These are phyloP conservation scores for Prunella himalayana DNA, from an alignment of 2,113 vertebrate genomes.

Conservation along the genomic window DNA sequence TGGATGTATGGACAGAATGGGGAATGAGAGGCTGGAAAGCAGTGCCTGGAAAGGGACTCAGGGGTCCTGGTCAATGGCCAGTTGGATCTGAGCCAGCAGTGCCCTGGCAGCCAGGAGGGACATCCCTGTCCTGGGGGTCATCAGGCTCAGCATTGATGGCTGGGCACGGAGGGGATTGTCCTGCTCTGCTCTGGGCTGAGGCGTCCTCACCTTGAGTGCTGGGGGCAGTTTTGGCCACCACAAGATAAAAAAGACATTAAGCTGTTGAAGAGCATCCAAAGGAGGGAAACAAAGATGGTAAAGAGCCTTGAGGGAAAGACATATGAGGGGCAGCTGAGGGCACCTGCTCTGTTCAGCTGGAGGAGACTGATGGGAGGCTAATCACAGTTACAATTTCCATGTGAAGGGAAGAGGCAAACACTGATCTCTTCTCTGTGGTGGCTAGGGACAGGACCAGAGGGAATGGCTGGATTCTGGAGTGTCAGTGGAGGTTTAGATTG, in stretches of 20 bases:
- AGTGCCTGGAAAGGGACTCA: not conserved
- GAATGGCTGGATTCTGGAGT: not conserved
- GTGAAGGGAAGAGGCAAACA: not conserved
- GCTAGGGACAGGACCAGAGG: not conserved
- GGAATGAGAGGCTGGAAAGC: not conserved
- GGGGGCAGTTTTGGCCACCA: not conserved
- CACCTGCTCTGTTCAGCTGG: not conserved
- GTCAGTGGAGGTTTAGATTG: not conserved
- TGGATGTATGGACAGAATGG: not conserved
- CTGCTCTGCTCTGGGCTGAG: not conserved
- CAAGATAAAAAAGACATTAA: not conserved
- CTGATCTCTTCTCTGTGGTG: not conserved
- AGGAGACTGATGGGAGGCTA: not conserved
- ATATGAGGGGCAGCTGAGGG: not conserved
- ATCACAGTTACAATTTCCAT: not conserved
- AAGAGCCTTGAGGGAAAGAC: not conserved
- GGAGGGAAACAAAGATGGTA: not conserved
- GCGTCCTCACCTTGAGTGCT: not conserved
- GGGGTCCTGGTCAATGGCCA: not conserved
- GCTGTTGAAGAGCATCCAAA: not conserved
- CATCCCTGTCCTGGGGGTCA: not conserved
- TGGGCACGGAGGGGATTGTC: not conserved
- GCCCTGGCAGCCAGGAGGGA: not conserved
- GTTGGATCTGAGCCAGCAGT: not conserved
- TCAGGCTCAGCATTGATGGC: not conserved